Evolutionary conservation across 2,113 vertebrate species (phyloP), one percentile per base, ranked within the genome.

Genomic region (Copsychus sechellarum): DNA sequence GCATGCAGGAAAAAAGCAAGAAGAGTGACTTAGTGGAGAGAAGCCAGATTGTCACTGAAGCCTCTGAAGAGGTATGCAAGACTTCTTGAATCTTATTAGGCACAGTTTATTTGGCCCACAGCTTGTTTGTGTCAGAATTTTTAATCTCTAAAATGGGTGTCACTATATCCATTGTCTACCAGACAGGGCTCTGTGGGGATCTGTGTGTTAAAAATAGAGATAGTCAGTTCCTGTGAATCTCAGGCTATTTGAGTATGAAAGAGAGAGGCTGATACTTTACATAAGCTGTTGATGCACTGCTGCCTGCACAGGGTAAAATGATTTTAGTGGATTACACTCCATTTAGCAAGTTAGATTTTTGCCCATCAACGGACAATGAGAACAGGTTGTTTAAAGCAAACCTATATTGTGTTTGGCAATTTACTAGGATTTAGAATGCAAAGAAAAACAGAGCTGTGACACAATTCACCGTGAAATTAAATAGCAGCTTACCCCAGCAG

Each of bases 401-500:
- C 22, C 3, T 36, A 60, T 51, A 76, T 62, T 94, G 87, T 82
- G 56, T 78, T 83, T 95, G 38, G 81, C 47, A 94, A 88, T 90
- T 95, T 94, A n/a, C 72, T 83, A 40, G 79, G 81, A 83, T 82
- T 94, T 93, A 84, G 50, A 45, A 58, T 24, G 90, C 62, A 73
- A 87, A 77, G 79, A 21, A 82, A 69, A 95, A 93, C 66, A 88
- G 84, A 80, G 28, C 51, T 94, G 54, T 73, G 90, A 93, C 90
- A 95, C 66, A 83, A 77, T 90, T 92, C 91, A 84, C 90, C 24
- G 0, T 96, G 94, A 96, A 96, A 96, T 96, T 95, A 93, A 96
- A 93, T 69, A 90, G 71, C 53, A 51, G 71, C 71, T 96, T 93
- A 92, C 74, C 71, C 85, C 31, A 62, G 67, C 36, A 88, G 90